Conservation (phyloP, 1,140 invertebrate species). For the Drosophila elegans region DNA sequence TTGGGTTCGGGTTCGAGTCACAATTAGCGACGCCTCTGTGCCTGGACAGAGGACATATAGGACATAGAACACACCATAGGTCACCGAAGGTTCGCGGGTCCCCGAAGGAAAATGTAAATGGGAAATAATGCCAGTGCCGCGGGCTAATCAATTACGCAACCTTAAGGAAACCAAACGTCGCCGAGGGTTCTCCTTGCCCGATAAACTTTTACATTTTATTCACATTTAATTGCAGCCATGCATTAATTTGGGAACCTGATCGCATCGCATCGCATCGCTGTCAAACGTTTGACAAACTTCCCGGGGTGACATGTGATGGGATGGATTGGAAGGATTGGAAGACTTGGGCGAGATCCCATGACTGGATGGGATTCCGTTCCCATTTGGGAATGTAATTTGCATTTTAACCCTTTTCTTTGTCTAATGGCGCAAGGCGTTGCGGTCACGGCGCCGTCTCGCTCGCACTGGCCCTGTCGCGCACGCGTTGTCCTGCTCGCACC, state of each 20-base stretch:
- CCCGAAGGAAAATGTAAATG: background rate
- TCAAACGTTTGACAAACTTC: slow-evolving; percentile 70
- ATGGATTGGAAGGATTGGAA: background rate
- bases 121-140: slow-evolving; percentile 30
- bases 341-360: too few species aligned
- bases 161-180: slow-evolving; percentile 27
- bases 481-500: background rate
- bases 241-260: slow-evolving; percentile 74
- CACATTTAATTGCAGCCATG: slow-evolving; percentile 74
- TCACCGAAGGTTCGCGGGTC: too few species aligned
- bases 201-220: slow-evolving; percentile 75
- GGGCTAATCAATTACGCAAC: slow-evolving; percentile 70
- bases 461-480: background rate
- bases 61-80: too few species aligned
- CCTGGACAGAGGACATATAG: slow-evolving; percentile 10
- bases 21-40: slow-evolving; percentile 21
- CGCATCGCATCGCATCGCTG: slow-evolving; percentile 34
- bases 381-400: slow-evolving; percentile 48
- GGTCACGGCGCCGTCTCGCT: slow-evolving; percentile 3
- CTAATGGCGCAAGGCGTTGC: slow-evolving; percentile 36
- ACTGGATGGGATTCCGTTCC: slow-evolving; percentile 20
- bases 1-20: background rate
- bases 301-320: slow-evolving; percentile 28
- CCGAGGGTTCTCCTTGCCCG: slow-evolving; percentile 5
- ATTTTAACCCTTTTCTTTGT: slow-evolving; percentile 52